Evolutionary conservation across 2,113 vertebrate species (phyloP).

Genomic region (Xyrauchen texanus): DNA sequence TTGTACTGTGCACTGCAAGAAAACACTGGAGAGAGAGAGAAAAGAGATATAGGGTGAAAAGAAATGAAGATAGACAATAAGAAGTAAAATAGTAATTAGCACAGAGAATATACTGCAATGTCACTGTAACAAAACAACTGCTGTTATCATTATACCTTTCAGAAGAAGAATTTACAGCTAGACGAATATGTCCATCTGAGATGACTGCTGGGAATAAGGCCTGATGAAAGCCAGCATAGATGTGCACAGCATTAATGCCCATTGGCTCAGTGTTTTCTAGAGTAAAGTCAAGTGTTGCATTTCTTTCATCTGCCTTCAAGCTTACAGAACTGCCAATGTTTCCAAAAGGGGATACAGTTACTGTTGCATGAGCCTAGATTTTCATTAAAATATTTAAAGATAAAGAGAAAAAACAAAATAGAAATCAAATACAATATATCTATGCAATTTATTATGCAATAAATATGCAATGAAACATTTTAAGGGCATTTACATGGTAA

Average conservation of each 20-base stretch:
- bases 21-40: slow-evolving; percentile 63
- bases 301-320: slow-evolving; percentile 65
- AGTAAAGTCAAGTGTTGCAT: slow-evolving; percentile 66
- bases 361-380: slow-evolving; percentile 65
- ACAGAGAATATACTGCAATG: neutral
- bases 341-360: slow-evolving; percentile 52
- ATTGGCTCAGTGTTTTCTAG: slow-evolving; percentile 60
- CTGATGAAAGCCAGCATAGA: slow-evolving; percentile 72
- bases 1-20: slow-evolving; percentile 67
- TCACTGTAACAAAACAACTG: neutral
- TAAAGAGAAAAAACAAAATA: neutral
- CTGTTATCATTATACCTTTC: slow-evolving; percentile 71
- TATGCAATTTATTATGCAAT: neutral
- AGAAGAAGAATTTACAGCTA: slow-evolving; percentile 71
- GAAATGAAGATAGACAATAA: no score
- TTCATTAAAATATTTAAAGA: neutral
- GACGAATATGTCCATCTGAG: slow-evolving; percentile 63
- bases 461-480: neutral
- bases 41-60: neutral
- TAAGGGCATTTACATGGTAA: slow-evolving; percentile 68
- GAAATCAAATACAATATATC: neutral
- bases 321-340: slow-evolving; percentile 66
- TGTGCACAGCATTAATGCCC: slow-evolving; percentile 50
- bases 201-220: slow-evolving; percentile 61
- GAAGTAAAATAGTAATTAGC: no score